Base-by-base conservation (phyloP, 1,140 invertebrate species). In the Subanguina moxae region DNA sequence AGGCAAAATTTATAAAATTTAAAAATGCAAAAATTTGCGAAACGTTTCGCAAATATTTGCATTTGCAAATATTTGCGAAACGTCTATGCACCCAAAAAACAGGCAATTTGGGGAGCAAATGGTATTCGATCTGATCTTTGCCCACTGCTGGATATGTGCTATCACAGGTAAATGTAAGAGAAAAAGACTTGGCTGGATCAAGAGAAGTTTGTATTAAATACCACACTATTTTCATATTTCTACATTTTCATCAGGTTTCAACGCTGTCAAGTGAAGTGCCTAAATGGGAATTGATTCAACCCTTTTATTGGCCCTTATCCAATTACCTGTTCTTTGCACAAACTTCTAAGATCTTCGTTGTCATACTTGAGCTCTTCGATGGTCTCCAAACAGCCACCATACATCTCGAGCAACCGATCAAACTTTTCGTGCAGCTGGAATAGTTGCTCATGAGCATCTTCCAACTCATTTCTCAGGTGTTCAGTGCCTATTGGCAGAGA, bases 361-460 rank as follows among this genome's bases (percentile, higher is more conserved):
- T 70, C 68, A 17, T 70, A 21, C 58, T 66, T 70, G 32, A 70
- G 19, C 32, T 70, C 68, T 28, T 70, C 68, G 13, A 70, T 70
- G 32, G 27, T 65, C 46, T 70, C 68, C 65, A 70, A 57, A 57
- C 68, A 70, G 9, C 68, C 68, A n/a, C 68, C 68, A 43, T 70
- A 70, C 23, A 70, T 52, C 45, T 70, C 68, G 27, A 70, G 45
- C 30, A 70, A 25, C 30, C 59, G 23, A n/a, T 70, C 68, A 57
- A 70, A 70, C 19, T 58, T 56, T 23, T 70, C 52, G 67, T 58
- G 68, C 27, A 70, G 42, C 46, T 70, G 65, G 28, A 69, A 70
- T 3, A 70, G 64, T 21, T 70, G 61, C 28, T 30, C 61, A 17
- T 70, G 68, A 15, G 68, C 28, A 7, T 25, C 57, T 13, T 70